Conservation (phyloP, 2,797 vertebrate species). For the Acipenser ruthenus region DNA sequence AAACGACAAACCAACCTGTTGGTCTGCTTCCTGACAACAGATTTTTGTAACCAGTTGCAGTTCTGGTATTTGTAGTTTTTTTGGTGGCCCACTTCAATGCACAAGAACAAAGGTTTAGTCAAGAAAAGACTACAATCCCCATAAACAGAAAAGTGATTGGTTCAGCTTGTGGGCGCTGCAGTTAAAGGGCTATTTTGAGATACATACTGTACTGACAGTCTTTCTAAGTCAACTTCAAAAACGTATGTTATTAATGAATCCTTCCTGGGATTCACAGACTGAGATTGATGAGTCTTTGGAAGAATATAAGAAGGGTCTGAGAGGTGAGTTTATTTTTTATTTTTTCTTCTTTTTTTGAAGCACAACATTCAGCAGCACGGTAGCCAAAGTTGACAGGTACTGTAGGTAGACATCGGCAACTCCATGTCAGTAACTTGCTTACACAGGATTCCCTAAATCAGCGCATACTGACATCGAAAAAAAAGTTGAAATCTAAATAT, state of each 20-base stretch:
- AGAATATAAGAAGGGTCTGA: conserved; percentile 43
- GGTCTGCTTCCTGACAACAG: neutral
- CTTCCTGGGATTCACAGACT: conserved; percentile 39
- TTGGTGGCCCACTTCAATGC: neutral
- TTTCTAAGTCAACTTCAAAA: neutral
- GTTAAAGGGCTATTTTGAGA: conserved; percentile 2
- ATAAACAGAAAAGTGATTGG: conserved; percentile 4
- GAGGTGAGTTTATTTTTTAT: conserved; percentile 41
- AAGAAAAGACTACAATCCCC: conserved; percentile 19
- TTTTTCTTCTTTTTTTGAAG: neutral
- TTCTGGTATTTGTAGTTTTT: conserved; percentile 30
- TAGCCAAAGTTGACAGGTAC: neutral
- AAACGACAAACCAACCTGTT: conserved; percentile 5
- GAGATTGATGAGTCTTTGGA: conserved; percentile 49
- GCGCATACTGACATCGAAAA: neutral
- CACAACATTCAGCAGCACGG: neutral
- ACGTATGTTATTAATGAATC: conserved; percentile 40
- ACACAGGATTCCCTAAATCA: too few species aligned
- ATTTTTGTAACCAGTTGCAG: too few species aligned
- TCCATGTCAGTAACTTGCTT: neutral
- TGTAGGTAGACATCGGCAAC: neutral
- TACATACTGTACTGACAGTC: conserved; percentile 18
- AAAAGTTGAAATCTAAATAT: neutral
- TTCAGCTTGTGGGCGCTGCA: neutral
- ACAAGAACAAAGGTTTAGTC: neutral